Conservation (phyloP, 2,113 vertebrate genomes). For the Carassius auratus region DNA sequence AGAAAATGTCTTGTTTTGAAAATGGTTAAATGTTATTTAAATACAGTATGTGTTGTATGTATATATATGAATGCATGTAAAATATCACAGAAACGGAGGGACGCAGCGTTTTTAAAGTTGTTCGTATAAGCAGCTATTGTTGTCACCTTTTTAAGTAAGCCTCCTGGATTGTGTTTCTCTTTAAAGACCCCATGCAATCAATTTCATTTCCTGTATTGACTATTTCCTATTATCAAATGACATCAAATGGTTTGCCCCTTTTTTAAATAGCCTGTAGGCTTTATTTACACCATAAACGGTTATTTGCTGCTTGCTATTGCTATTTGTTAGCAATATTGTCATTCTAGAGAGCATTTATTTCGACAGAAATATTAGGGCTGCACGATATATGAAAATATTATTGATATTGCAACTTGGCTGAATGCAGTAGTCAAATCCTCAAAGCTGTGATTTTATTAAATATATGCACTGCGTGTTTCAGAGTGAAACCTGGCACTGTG, state of each 20-base stretch:
- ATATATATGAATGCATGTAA: constrained; percentile 49
- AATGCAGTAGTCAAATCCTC: not conserved
- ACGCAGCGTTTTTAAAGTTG: constrained; percentile 8
- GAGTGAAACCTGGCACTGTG: not conserved
- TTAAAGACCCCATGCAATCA: constrained; percentile 15
- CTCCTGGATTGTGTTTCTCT: not conserved
- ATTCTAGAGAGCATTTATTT: not conserved
- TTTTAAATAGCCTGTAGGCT: not conserved
- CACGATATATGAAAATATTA: not conserved
- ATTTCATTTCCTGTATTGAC: not conserved
- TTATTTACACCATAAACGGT: not conserved
- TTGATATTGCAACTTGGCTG: not conserved
- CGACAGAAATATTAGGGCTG: not conserved
- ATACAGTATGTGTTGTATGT: constrained; percentile 74
- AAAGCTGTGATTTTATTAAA: not conserved
- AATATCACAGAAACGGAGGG: constrained; percentile 34
- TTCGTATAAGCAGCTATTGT: not conserved
- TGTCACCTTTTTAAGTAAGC: constrained; percentile 22
- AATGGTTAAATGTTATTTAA: constrained; percentile 80
- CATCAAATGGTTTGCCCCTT: not conserved
- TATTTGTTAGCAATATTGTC: not conserved
- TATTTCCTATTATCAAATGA: not conserved
- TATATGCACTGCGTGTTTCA: too few relatives aligned
- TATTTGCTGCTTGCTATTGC: not conserved
- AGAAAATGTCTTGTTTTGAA: constrained; percentile 76